Conservation (phyloP, 2,797 vertebrate genomes). For the Chelon labrosus region DNA sequence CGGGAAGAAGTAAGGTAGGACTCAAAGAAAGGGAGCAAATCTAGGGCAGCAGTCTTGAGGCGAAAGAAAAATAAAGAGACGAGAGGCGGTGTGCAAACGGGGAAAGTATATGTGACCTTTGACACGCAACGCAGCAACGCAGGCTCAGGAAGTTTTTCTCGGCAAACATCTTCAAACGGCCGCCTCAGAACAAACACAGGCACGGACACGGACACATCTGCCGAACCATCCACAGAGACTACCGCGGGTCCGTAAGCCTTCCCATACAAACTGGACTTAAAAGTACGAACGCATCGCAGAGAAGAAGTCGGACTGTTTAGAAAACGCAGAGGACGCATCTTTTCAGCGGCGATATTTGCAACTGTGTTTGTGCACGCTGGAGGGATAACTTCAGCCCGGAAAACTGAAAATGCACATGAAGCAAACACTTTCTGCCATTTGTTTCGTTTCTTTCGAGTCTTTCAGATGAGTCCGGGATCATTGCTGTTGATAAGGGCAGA, state of each 20-base stretch:
- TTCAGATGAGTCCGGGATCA: conserved; percentile 7
- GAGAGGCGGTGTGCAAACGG: neutral
- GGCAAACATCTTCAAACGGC: conserved; percentile 16
- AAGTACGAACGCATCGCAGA: conserved; percentile 25
- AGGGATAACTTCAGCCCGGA: conserved; percentile 19
- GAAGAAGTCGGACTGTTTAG: conserved; percentile 14
- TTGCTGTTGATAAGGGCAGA: conserved; percentile 44
- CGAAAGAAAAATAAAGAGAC: neutral
- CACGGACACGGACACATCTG: conserved; percentile 4
- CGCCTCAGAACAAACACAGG: conserved; percentile 47
- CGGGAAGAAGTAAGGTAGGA: neutral
- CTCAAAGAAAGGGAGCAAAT: conserved; percentile 8
- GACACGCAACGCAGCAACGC: conserved; percentile 10
- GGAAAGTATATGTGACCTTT: conserved; percentile 25
- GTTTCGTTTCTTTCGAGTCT: conserved; percentile 22
- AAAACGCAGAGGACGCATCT: conserved; percentile 17
- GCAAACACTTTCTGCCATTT: conserved; percentile 20
- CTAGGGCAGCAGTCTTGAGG: neutral
- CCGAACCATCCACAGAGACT: conserved; percentile 22
- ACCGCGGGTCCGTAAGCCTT: neutral
- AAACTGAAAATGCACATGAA: conserved; percentile 36
- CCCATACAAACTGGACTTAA: conserved; percentile 25
- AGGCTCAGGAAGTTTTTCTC: conserved; percentile 19
- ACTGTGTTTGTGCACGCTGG: neutral
- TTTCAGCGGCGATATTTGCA: conserved; percentile 16